Base-by-base conservation (phyloP, 2,888 invertebrate species). In the Chamaedrilus cognettii region DNA sequence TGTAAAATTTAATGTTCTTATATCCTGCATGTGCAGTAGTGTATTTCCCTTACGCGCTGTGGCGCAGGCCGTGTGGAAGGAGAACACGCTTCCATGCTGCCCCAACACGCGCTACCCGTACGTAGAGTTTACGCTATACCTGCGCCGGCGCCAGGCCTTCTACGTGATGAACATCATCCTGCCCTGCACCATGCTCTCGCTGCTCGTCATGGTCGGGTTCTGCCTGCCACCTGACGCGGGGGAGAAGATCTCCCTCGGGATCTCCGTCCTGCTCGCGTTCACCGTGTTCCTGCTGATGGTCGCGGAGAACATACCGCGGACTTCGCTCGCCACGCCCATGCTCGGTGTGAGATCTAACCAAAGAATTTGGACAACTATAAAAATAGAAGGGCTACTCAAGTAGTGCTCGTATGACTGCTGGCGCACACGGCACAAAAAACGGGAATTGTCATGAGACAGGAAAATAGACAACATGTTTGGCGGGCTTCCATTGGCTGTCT, bases 211-310 rank as follows among this genome's bases (percentile, higher is more conserved):
- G 70, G 69, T 79, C 15, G 77, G 75, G 35, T 78, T 78, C 63
- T 77, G 75, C 61, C 71, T 78, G 50, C 79, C 78, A 11, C 79
- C 78, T 7, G 78, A 79, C 61, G 75, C 76, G 5, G 78, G 78
- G 1, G 78, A 78, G 69, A 78, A 78, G 34, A 60, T 72, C 30
- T 70, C 68, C 15, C 60, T 70, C 3, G 72, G 72, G 7, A 72
- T 72, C 51, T 71, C 71, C 2, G 72, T 72, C 4, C 69, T 72
- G 1, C 71, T 72, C 34, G 72, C 72, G 56, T 72, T 72, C 67
- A 72, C 72, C 23, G 71, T 72, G 26, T 72, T 72, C 60, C 68
- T 72, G 2, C 69, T 72, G 52, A 72, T 72, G 72, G 55, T 72
- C 31, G 72, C 72, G 0, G 71, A 78, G 64, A 76, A 73, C 58